Evolutionary conservation across 1,140 invertebrate species (phyloP), one percentile per base, ranked within the genome.

Genomic region (Babylonia areolata): DNA sequence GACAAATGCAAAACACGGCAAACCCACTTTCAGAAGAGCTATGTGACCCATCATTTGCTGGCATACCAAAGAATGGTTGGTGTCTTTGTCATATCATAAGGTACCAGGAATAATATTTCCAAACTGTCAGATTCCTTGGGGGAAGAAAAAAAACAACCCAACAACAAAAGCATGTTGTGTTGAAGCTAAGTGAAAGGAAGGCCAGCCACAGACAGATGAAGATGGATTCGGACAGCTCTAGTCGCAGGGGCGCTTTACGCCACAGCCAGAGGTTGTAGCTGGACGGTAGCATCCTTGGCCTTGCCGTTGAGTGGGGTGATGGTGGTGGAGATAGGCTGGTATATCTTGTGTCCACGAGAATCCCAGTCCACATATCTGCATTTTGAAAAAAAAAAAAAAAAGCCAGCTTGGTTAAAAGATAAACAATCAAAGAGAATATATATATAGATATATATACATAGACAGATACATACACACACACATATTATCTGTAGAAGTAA

Each of bases 271-370:
- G 77, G 84, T 20, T 58, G 54, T 6, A 79, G 51, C 28, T 42
- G 37, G 5, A 40, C 37, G 28, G 64, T 28, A 17, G n/a, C 35
- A 2, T 31, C 54, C 17, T 35, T 33, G 40, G 64, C n/a, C 2
- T 31, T 51, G 2, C 23, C 37, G 33, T 35, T 35, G 37, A 89
- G 77, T 11, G 39, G 20, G 1, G 71, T 81, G 79, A 90, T 78
- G 73, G 86, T 84, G 71, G 88, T 88, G 77, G 58, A 88, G 28
- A 90, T 81, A 3, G 88, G 90, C 37, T 89, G 35, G 86, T 94
- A 94, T 78, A 89, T 87, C 79, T 92, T 91, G 84, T 94, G 93
- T 33, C 93, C 93, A 35, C 87, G 86, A 28, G 89, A 80, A 78
- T 93, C 89, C 69, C 71, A 39, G n/a, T 89, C 87, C 11, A 87